These are phyloP conservation scores for Lepidurus packardi DNA, from an alignment of 1,140 invertebrate genomes.

Conservation along the genomic window DNA sequence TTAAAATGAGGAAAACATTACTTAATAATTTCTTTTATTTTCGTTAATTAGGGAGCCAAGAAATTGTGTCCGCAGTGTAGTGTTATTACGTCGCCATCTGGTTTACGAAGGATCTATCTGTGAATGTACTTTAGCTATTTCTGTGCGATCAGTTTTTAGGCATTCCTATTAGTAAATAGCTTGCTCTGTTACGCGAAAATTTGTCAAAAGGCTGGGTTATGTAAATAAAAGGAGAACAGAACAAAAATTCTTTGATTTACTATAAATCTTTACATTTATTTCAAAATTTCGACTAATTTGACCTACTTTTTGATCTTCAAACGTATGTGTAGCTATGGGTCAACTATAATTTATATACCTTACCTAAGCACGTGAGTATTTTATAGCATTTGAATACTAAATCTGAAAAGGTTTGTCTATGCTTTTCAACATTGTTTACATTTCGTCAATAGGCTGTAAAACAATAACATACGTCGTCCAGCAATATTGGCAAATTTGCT, in stretches of 20 bases:
- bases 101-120: constrained; percentile 82
- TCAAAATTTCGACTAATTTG: too few relatives aligned
- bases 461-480: too few relatives aligned
- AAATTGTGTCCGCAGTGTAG: constrained; percentile 93
- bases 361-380: too few relatives aligned
- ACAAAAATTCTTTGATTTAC: background rate
- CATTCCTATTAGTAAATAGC: constrained; percentile 4
- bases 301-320: too few relatives aligned
- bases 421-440: too few relatives aligned
- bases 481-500: too few relatives aligned
- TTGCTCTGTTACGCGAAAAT: constrained; percentile 6
- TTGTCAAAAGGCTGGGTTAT: background rate
- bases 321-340: too few relatives aligned
- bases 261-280: too few relatives aligned
- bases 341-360: too few relatives aligned
- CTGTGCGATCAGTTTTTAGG: background rate
- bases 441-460: too few relatives aligned
- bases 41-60: constrained; percentile 64
- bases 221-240: background rate
- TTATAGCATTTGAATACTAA: too few relatives aligned
- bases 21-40: constrained; percentile 23
- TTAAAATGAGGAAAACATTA: background rate
- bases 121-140: constrained; percentile 47
- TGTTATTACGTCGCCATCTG: constrained; percentile 81
- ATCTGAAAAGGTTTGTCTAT: too few relatives aligned